These are phyloP conservation scores for Scaptodrosophila lebanonensis DNA, from an alignment of 1,140 invertebrate species.

Conservation along the genomic window DNA sequence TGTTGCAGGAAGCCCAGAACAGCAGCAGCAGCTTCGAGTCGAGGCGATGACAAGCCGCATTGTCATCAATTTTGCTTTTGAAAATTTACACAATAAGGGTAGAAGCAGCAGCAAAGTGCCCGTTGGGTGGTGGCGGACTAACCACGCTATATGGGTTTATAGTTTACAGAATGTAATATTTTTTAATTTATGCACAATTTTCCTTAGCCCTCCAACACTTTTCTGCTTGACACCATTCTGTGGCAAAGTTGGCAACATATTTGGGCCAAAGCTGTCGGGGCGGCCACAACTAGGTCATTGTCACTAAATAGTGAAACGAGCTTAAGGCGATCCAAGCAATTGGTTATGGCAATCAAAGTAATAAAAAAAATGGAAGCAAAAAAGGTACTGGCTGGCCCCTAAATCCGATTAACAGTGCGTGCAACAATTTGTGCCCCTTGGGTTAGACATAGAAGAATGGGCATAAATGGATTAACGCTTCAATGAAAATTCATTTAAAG, in stretches of 20 bases:
- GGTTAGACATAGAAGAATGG: slow-evolving; percentile 7
- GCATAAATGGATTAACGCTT: slow-evolving; percentile 68
- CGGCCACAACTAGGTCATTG: slow-evolving; percentile 61
- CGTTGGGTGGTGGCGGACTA: slow-evolving; percentile 30
- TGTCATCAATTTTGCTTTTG: slow-evolving; percentile 66
- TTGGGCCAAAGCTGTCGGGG: background rate
- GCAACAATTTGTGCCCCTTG: slow-evolving; percentile 54
- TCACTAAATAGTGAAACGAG: slow-evolving; percentile 44
- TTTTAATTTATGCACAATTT: slow-evolving; percentile 73
- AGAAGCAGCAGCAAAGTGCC: background rate
- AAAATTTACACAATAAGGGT: slow-evolving; percentile 32
- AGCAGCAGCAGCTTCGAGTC: slow-evolving; percentile 11
- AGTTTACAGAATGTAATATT: slow-evolving; percentile 57
- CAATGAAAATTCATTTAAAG: slow-evolving; percentile 62
- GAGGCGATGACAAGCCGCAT: slow-evolving; percentile 70
- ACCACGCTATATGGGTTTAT: slow-evolving; percentile 50
- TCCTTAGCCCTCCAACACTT: slow-evolving; percentile 24
- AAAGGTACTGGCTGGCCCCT: slow-evolving; percentile 11
- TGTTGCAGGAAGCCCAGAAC: slow-evolving; percentile 43
- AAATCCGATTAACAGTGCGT: slow-evolving; percentile 64
- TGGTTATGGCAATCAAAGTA: slow-evolving; percentile 18
- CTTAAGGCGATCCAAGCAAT: slow-evolving; percentile 47
- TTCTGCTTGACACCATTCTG: too few species aligned
- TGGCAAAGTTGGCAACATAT: too few species aligned
- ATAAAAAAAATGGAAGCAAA: background rate